Percentiles rank a stretch among this genome's conserved stretches.
phyloP scores from a whole-genome alignment of 1,140 invertebrate species.

The Sycophaga agraensis region DNA sequence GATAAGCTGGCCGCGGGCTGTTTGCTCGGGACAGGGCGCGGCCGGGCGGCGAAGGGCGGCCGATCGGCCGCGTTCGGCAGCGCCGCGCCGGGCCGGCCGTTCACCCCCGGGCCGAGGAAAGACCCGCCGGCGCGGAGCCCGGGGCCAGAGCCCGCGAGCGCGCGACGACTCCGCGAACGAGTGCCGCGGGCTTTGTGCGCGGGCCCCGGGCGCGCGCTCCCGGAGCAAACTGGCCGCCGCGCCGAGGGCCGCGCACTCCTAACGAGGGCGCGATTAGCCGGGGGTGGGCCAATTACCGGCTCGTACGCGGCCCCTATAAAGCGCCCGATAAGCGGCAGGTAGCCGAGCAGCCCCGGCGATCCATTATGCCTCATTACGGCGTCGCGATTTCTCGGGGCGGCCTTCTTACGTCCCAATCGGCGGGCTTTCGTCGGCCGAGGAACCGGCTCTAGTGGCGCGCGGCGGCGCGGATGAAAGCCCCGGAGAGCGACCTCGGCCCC shows the following conservation, averaged over 20 bases:
- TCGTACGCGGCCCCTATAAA: too few species aligned
- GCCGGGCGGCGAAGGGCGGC: background rate
- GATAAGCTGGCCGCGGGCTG: background rate
- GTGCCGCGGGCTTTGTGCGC: too few species aligned
- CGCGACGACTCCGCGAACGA: too few species aligned
- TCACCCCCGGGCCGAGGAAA: too few species aligned
- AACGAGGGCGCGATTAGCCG: background rate
- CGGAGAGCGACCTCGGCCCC: too few species aligned
- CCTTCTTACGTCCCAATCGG: background rate
- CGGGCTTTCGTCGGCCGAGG: too few species aligned
- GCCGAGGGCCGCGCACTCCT: background rate
- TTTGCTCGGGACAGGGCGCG: background rate
- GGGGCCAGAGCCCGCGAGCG: too few species aligned
- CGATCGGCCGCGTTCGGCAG: background rate
- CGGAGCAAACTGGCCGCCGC: background rate
- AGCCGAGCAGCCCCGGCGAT: background rate
- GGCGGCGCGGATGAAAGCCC: slow-evolving; percentile 13
- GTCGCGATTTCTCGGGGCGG: background rate
- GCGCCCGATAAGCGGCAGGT: background rate
- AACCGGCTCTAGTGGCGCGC: background rate
- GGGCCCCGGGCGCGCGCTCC: too few species aligned
- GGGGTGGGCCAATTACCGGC: background rate
- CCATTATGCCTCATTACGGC: slow-evolving; percentile 13
- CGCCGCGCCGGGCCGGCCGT: background rate
- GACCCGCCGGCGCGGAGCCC: too few species aligned